Conservation (phyloP, 2,113 vertebrate genomes). For the Gila orcuttii region DNA sequence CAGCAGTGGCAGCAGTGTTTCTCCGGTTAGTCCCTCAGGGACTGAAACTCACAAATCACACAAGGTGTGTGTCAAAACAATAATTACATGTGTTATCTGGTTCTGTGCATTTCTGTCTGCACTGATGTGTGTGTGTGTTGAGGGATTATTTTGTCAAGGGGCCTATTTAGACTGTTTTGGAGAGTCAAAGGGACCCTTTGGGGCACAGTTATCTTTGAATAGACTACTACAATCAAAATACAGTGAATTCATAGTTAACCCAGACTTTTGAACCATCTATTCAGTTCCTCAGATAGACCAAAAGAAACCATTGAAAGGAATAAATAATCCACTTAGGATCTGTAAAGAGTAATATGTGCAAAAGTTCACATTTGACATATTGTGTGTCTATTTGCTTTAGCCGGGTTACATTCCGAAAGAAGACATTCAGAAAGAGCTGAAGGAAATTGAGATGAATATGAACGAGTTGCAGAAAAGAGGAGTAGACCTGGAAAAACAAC, state of each 20-base stretch:
- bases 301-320: not conserved
- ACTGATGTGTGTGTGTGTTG: constrained; percentile 24
- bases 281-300: not conserved
- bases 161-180: constrained; percentile 47
- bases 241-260: not conserved
- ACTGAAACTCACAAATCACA: constrained; percentile 44
- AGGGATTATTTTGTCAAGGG: constrained; percentile 39
- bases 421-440: constrained; percentile 81
- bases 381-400: constrained; percentile 60
- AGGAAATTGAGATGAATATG: constrained; percentile 82
- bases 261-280: not conserved
- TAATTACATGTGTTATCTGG: constrained; percentile 30
- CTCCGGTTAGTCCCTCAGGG: constrained; percentile 50
- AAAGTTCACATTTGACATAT: not conserved
- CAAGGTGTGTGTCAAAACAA: constrained; percentile 66
- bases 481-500: constrained; percentile 85
- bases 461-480: constrained; percentile 84
- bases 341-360: not conserved
- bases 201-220: constrained; percentile 39
- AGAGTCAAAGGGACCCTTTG: constrained; percentile 35
- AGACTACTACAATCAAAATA: constrained; percentile 8
- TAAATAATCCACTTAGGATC: not conserved
- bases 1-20: constrained; percentile 49
- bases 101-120: constrained; percentile 26
- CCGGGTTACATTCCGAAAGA: constrained; percentile 79